Evolutionary conservation across 2,113 vertebrate species (phyloP).

Genomic region (Microcebus murinus): DNA sequence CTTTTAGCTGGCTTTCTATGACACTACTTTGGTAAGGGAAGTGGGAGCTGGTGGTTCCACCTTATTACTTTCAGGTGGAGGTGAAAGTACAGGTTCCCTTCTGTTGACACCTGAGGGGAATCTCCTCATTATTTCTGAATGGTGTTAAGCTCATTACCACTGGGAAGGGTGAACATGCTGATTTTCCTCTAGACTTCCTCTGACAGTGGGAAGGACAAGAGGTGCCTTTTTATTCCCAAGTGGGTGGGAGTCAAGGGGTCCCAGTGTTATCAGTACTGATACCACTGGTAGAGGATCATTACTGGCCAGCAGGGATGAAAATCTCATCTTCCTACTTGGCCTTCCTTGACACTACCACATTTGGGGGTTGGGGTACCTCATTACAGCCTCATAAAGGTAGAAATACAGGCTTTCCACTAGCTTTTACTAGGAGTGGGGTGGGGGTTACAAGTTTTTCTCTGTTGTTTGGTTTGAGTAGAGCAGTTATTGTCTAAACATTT

Average conservation of each 20-base stretch:
- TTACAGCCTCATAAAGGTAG: background rate
- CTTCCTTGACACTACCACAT: background rate
- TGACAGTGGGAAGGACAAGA: background rate
- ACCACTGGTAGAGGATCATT: background rate
- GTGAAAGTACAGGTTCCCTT: background rate
- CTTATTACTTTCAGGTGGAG: background rate
- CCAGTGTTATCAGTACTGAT: too few relatives aligned
- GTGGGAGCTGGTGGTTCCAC: background rate
- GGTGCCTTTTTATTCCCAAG: background rate
- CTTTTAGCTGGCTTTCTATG: background rate
- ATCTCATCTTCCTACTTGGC: background rate
- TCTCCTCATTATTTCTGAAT: background rate
- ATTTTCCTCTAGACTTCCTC: background rate
- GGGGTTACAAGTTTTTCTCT: background rate
- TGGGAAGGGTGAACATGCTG: background rate
- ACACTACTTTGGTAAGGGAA: background rate
- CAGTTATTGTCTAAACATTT: background rate
- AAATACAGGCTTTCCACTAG: background rate
- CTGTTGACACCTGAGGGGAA: background rate
- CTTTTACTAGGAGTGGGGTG: background rate
- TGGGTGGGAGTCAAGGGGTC: background rate
- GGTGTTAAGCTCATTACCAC: background rate
- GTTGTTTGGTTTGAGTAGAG: background rate
- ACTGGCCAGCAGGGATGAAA: background rate
- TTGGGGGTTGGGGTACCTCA: background rate